These are phyloP conservation scores for Temnothorax nylanderi DNA, from an alignment of 1,140 invertebrate species.

Conservation along the genomic window DNA sequence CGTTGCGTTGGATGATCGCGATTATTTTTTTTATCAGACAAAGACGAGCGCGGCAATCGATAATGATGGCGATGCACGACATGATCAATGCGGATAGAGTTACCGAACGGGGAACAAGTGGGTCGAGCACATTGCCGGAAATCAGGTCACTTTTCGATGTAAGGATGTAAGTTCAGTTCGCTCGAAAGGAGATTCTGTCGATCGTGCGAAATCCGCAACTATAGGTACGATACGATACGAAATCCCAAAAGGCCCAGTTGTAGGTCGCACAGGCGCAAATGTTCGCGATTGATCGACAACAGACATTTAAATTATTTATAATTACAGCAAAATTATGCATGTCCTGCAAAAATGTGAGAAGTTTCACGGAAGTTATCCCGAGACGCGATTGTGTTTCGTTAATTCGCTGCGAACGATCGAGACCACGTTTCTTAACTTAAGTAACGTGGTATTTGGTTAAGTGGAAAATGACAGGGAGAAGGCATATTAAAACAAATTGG, in stretches of 20 bases:
- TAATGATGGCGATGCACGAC: conserved; percentile 26
- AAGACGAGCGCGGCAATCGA: conserved; percentile 16
- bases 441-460: background rate
- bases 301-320: background rate
- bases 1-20: conserved; percentile 19
- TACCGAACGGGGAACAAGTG: conserved; percentile 28
- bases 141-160: conserved; percentile 48
- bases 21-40: conserved; percentile 50
- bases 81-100: conserved; percentile 41
- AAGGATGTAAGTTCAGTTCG: conserved; percentile 9
- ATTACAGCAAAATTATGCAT: background rate
- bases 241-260: background rate
- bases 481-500: conserved; percentile 25
- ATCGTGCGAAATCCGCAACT: background rate
- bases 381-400: too few species aligned
- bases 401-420: background rate
- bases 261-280: background rate
- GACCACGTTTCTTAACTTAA: background rate
- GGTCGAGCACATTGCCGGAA: conserved; percentile 39
- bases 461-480: conserved; percentile 25
- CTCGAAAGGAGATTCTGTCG: conserved; percentile 20
- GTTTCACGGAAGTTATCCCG: background rate
- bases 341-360: background rate
- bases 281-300: background rate
- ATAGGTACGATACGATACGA: background rate